phyloP scores from a whole-genome alignment of 2,888 invertebrate genomes.

The Agrotis clavis region DNA sequence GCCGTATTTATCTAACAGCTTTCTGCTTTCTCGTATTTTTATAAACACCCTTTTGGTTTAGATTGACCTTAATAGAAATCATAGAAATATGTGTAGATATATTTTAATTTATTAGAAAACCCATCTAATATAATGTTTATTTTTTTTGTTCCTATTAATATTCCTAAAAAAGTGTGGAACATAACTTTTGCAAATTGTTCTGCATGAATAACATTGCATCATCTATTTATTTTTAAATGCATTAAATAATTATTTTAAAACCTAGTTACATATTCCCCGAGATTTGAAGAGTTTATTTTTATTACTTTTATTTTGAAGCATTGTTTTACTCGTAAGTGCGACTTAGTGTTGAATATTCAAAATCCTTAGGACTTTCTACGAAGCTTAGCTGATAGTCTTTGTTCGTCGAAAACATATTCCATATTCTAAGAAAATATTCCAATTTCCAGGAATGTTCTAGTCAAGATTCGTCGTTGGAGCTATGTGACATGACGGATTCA shows the following conservation, averaged over 20 bases:
- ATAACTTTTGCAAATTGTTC: conserved; percentile 51
- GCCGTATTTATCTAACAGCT: conserved; percentile 74
- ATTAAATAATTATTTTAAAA: conserved; percentile 9
- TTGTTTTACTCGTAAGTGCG: not conserved
- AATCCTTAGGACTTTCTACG: conserved; percentile 19
- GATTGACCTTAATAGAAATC: conserved; percentile 51
- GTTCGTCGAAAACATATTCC: not conserved
- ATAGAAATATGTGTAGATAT: conserved; percentile 49
- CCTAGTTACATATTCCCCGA: not conserved
- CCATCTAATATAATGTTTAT: conserved; percentile 31
- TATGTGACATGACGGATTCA: conserved; percentile 86
- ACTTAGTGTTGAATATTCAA: not conserved
- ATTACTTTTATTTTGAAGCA: not conserved
- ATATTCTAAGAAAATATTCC: conserved; percentile 15
- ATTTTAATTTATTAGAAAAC: conserved; percentile 25
- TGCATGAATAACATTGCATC: conserved; percentile 39
- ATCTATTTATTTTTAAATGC: conserved; percentile 23
- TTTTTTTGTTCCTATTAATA: conserved; percentile 47
- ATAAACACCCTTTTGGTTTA: conserved; percentile 51
- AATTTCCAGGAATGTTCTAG: conserved; percentile 89
- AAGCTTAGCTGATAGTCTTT: conserved; percentile 29
- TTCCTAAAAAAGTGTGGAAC: conserved; percentile 59
- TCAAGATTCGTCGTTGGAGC: conserved; percentile 89
- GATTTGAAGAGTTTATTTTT: conserved; percentile 6
- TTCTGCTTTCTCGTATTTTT: conserved; percentile 69